These are phyloP conservation scores for Dermatophagoides farinae DNA, from an alignment of 1,140 invertebrate species.

Conservation along the genomic window DNA sequence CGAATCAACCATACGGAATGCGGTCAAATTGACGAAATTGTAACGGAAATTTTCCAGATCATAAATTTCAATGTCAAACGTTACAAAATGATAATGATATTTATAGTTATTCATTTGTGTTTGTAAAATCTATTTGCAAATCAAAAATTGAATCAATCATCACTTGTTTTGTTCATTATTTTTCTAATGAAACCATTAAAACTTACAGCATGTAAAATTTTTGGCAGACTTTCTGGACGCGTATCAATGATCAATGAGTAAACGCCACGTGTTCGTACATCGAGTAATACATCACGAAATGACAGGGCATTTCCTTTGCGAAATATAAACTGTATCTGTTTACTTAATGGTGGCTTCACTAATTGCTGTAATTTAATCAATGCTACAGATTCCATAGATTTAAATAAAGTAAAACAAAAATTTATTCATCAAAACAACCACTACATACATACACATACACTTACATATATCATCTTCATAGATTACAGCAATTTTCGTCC, in stretches of 20 bases:
- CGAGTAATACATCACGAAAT: constrained; percentile 53
- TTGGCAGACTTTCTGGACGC: constrained; percentile 46
- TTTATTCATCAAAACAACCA: background rate
- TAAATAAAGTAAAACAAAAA: constrained; percentile 1
- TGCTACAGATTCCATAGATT: no score
- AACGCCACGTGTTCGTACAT: constrained; percentile 58
- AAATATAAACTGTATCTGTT: constrained; percentile 50
- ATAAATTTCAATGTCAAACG: constrained; percentile 71
- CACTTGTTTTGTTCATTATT: background rate
- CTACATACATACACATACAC: constrained; percentile 22
- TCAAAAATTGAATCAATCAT: background rate
- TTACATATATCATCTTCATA: constrained; percentile 71
- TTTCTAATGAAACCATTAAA: background rate
- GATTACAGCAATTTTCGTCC: constrained; percentile 71
- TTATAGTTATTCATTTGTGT: constrained; percentile 84
- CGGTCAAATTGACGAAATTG: constrained; percentile 79
- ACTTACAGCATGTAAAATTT: constrained; percentile 60
- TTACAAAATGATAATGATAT: constrained; percentile 81
- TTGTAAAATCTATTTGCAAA: constrained; percentile 49
- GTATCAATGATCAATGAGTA: constrained; percentile 66
- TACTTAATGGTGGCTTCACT: constrained; percentile 40
- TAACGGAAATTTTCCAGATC: constrained; percentile 83
- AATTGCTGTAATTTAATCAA: constrained; percentile 66
- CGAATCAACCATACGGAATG: constrained; percentile 62
- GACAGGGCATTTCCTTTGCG: constrained; percentile 47